Base-by-base conservation (phyloP, 2,113 vertebrate genomes). In the Pionites leucogaster region DNA sequence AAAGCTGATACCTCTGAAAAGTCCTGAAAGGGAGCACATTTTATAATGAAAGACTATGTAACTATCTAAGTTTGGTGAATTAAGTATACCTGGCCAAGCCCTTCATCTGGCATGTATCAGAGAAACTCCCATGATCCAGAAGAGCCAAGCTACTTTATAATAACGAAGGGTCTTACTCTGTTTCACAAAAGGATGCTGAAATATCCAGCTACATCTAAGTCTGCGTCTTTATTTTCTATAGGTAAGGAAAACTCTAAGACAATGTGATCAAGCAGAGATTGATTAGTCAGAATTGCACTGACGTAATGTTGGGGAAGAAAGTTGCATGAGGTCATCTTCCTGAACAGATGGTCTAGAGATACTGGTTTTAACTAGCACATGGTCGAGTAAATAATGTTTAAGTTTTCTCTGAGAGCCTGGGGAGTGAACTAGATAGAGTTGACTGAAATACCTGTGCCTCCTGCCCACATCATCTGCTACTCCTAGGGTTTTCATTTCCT, bases 401-500 rank as follows among this genome's bases (percentile, higher is more conserved):
- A 98, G 97, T 97, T 96, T 98, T 90, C 87, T 95, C 88, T 86
- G 96, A 96, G 93, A 97, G 96, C 98, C 98, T 97, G 98, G 97
- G 96, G 98, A 98, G 98, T 87, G n/a, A 62, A 98, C 95, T 98
- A 96, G 97, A 98, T 97, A 96, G 93, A 91, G 31, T 50, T 18
- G 93, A 96, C 97, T 50, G 86, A 97, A 97, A 96, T 93, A 91
- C 97, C 97, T 92, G 90, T 96, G 94, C 98, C 97, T 97, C 98
- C 98, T 91, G 91, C 98, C 83, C 87, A 92, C 92, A 69, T 98
- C 98, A 98, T 98, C 98, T 98, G 98, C 98, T 98, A 46, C 96
- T 98, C 98, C 97, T 71, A 92, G 94, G 97, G 97, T 98, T 98
- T 97, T 98, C 98, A 98, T 98, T 98, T 98, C 98, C 98, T 98